These are phyloP conservation scores for Pelusios castaneus DNA, from an alignment of 2,113 vertebrate species.

Conservation along the genomic window DNA sequence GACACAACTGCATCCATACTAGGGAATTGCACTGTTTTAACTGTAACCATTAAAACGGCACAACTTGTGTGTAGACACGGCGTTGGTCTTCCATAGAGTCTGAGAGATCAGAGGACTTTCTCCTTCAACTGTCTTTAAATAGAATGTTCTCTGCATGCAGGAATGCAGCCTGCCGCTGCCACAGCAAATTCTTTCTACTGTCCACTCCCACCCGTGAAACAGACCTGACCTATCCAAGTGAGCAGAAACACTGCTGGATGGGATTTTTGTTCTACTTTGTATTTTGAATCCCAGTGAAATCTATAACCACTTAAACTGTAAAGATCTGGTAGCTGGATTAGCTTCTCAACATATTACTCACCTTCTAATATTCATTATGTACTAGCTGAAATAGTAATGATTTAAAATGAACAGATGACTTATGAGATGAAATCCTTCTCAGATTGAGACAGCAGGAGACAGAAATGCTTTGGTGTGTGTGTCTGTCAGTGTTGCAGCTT, in stretches of 20 bases:
- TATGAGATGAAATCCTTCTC: not conserved
- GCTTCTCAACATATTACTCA: not conserved
- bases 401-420: not conserved
- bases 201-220: not conserved
- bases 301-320: not conserved
- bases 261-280: not conserved
- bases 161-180: not conserved
- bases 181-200: not conserved
- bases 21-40: not conserved
- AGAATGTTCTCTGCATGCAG: not conserved
- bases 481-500: not conserved
- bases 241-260: not conserved
- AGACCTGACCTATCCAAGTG: not conserved
- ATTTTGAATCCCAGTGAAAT: not conserved
- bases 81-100: not conserved
- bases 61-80: not conserved
- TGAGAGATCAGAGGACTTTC: not conserved
- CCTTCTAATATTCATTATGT: not conserved
- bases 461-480: not conserved
- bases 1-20: not conserved
- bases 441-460: not conserved
- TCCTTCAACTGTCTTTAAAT: not conserved
- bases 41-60: not conserved
- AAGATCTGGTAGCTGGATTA: not conserved
- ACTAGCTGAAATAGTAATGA: not conserved